A percentile compares a stretch with the other conserved stretches of the same genome.
Evolutionary conservation across 2,113 vertebrate species (phyloP).

Genomic region (Paradoxurus hermaphroditus): DNA sequence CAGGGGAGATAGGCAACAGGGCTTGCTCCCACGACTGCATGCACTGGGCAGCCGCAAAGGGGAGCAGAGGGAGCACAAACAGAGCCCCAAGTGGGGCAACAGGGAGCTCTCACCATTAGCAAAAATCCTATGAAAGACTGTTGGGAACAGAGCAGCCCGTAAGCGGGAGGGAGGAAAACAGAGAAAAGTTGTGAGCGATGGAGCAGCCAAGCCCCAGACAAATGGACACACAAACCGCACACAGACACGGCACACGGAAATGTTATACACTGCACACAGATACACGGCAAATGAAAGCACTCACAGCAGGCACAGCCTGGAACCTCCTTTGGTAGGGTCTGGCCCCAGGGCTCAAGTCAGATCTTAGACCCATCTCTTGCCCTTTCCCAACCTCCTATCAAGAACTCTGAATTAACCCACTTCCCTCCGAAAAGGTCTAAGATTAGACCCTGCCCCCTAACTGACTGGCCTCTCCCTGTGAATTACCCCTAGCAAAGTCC

Average conservation of each 20-base stretch:
- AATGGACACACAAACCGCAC: conserved; percentile 74
- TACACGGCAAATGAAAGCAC: conserved; percentile 73
- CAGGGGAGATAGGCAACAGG: conserved; percentile 10
- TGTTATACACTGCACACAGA: conserved; percentile 67
- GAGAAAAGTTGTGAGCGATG: conserved; percentile 86
- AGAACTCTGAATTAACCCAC: background rate
- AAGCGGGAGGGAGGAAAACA: conserved; percentile 88
- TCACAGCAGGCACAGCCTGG: conserved; percentile 73
- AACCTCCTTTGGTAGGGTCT: conserved; percentile 51
- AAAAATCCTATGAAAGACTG: conserved; percentile 93
- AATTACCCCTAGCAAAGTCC: background rate
- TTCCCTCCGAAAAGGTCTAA: conserved; percentile 31
- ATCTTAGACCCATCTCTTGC: conserved; percentile 28
- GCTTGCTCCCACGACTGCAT: conserved; percentile 70
- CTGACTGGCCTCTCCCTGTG: background rate
- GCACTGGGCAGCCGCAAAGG: conserved; percentile 45
- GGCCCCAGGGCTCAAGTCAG: conserved; percentile 45
- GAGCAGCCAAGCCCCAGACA: conserved; percentile 83
- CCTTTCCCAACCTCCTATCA: conserved; percentile 47
- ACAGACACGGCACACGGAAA: conserved; percentile 63
- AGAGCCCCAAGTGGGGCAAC: conserved; percentile 57
- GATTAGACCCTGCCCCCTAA: background rate
- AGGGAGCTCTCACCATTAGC: conserved; percentile 90
- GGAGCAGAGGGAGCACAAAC: conserved; percentile 72
- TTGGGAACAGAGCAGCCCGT: conserved; percentile 89